Base-by-base conservation (phyloP, 2,113 vertebrate species). In the Hydrolagus affinis region DNA sequence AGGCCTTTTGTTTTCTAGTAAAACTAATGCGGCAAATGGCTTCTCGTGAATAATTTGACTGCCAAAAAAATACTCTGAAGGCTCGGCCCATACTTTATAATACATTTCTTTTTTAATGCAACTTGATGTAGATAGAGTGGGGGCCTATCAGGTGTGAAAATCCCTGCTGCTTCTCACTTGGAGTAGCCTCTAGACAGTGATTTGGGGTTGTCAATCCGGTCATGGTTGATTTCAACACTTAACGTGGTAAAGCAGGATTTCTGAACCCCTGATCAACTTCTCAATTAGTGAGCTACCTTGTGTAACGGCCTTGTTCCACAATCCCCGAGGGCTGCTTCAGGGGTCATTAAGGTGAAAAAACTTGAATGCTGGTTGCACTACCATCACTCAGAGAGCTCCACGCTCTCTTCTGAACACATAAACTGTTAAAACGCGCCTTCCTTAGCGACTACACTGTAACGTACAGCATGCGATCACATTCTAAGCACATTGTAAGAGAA, bases 211-310 rank as follows among this genome's bases (percentile, higher is more conserved):
- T 95, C 95, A 91, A 89, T 92, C 90, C 87, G 89, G 94, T 95
- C 95, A 94, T 89, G 92, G 93, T 93, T 93, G 93, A 92, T 94
- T 95, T 95, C 90, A 90, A 91, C 89, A 89, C 92, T 92, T 91
- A 90, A 93, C 89, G 87, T 85, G 76, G 89, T 89, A 92, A 88
- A 92, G 89, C 88, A 88, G 92, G 91, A 89, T 92, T 89, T 90
- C 89, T 90, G 91, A 94, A 89, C 94, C 94, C 94, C 91, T 85
- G 88, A 95, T 91, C 92, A 93, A 91, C 95, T 94, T 92, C 95
- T 95, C 95, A 93, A 92, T 97, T 96, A 97, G 94, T 89, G 92
- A 91, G 91, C 94, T 93, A 94, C 94, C 94, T 95, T 91, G 92
- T 90, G 93, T 93, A 95, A 94, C 93, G 86, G 92, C 92, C 92